Evolutionary conservation across 2,113 vertebrate genomes (phyloP), one percentile per base, ranked within the genome.

Genomic region (Delphinus delphis): DNA sequence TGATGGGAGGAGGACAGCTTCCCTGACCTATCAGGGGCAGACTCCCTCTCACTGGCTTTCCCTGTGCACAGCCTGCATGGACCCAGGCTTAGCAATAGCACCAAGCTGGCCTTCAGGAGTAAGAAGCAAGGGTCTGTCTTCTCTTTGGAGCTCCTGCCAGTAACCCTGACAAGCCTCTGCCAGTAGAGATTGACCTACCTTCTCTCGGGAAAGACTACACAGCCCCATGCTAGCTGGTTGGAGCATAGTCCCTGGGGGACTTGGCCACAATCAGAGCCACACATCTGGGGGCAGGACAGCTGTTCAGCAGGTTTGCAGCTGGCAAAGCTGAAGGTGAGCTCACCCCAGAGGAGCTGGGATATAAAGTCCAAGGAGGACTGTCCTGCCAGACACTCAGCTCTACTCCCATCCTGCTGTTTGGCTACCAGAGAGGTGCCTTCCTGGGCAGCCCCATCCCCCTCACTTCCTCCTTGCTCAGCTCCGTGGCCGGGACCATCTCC

Each of bases 301-400:
- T 70, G 20, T 36, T 96, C 36, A 89, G 58, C 77, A 58, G 21
- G 74, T 97, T 76, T 93, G 38, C 21, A 67, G 17, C 25, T 80
- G 68, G 53, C 82, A 89, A 63, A 71, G 55, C 33, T 14, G 6
- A 41, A 41, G 53, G 44, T 94, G 85, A 96, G 70, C 68, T 95
- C 86, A 95, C 26, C 25, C 67, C 36, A 38, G 41, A 65, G 44
- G 41, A 83, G 17, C 53, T 26, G 6, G 68, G 53, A 7, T 73
- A 79, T 91, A 53, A 84, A 88, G 44, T 50, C 47, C 4, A 38
- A 41, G 38, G 44, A 65, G 11, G 18, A 13, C 60, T 13, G 1
- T 77, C 31, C 50, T 26, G 4, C 77, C 41, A 44, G 87, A 26
- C 31, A 10, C 12, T 87, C 4, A 1, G 58, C 41, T 74, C 41